Evolutionary conservation across 2,113 vertebrate genomes (phyloP).

Genomic region (Hylia prasina): DNA sequence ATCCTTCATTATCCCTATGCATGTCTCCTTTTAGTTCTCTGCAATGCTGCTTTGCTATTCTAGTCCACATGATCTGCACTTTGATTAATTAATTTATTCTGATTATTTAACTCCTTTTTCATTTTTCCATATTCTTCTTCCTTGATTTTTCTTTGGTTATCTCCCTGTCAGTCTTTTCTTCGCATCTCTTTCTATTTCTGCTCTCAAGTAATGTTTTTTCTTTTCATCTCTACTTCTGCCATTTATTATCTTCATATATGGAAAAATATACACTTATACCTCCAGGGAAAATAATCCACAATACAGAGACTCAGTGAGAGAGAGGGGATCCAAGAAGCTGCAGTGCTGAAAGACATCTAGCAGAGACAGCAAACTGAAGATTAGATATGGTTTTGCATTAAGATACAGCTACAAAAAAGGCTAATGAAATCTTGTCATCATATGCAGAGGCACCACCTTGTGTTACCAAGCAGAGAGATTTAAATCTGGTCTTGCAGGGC

Average conservation of each 20-base stretch:
- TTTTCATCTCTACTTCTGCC: slow-evolving; percentile 53
- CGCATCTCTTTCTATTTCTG: slow-evolving; percentile 23
- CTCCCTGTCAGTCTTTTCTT: slow-evolving; percentile 60
- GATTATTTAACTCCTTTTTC: slow-evolving; percentile 63
- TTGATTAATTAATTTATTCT: slow-evolving; percentile 71
- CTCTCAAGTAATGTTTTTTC: slow-evolving; percentile 19
- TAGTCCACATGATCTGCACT: slow-evolving; percentile 40
- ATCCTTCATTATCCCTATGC: not conserved
- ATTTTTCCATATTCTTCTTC: slow-evolving; percentile 20
- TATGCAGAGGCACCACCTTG: slow-evolving; percentile 31
- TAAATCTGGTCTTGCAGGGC: not conserved
- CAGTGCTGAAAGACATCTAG: slow-evolving; percentile 10
- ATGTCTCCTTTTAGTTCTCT: slow-evolving; percentile 7
- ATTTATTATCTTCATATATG: slow-evolving; percentile 69
- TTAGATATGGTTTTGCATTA: slow-evolving; percentile 28
- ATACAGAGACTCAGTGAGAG: not conserved
- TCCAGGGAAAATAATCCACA: slow-evolving; percentile 53
- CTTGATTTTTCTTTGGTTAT: slow-evolving; percentile 54
- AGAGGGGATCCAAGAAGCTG: slow-evolving; percentile 3
- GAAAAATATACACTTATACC: slow-evolving; percentile 56
- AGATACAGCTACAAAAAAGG: not conserved
- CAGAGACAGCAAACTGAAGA: slow-evolving; percentile 44
- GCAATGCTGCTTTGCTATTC: slow-evolving; percentile 48
- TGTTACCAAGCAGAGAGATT: not conserved
- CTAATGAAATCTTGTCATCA: slow-evolving; percentile 43